Base-by-base conservation (phyloP, 2,888 invertebrate species). In the Dermolepida albohirtum region DNA sequence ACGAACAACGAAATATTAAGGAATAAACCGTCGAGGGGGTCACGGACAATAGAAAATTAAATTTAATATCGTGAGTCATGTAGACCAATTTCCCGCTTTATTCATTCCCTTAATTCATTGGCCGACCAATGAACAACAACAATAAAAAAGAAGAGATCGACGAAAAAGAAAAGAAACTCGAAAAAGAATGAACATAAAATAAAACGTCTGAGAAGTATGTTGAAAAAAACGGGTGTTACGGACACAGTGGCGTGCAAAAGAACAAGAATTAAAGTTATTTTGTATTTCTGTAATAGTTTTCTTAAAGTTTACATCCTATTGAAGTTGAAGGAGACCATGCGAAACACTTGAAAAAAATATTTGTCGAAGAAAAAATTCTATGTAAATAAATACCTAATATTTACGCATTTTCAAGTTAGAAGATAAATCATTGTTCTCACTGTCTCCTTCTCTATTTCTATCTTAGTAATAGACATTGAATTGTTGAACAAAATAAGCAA, bases 51-150 rank as follows among this genome's bases (percentile, higher is more conserved):
- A 62, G 52, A 55, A 66, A 66, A 55, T 62, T 69, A 66, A 66
- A 65, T 62, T 66, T 65, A 72, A 70, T 70, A 68, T 70, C 68
- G 68, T 73, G 73, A 74, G 69, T 73, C 74, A 73, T 69, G 67
- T 69, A 51, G 66, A 57, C 65, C 70, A 70, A 72, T 72, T 73
- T 73, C 71, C 71, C 66, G 68, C 68, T 66, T 69, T 57, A 67
- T 71, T 67, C 69, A 67, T 66, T 64, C 66, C 16, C 39, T 54
- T 54, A 54, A 54, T 54, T 54, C 52, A 54, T 54, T 54, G 52
- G 52, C 14, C 40, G 34, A 10, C 39, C 52, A 11, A 54, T 54
- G 39, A 54, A 39, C 8, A 54, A 39, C 14, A 54, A 54, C 12
- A 54, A 54, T 14, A 69, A 63, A 51, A 39, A 63, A 65, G 27